Base-by-base conservation (phyloP, 2,888 invertebrate genomes). In the Phengaris alcon region DNA sequence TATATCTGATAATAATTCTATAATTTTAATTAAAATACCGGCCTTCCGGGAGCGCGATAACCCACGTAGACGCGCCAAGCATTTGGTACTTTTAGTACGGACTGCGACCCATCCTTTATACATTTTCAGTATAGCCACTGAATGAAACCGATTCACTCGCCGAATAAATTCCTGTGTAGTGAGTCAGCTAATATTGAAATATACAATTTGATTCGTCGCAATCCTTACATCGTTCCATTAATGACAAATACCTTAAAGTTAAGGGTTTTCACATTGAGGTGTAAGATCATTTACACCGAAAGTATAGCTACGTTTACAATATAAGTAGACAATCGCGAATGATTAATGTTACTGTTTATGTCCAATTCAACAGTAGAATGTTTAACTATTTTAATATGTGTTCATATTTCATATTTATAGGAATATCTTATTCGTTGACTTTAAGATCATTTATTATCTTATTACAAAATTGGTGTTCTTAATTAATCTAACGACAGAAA, bases 301-400 rank as follows among this genome's bases (percentile, higher is more conserved):
- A 86, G 83, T 75, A 75, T 48, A 75, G 75, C 69, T 75, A 75
- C 15, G 69, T 57, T 22, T 75, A 69, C n/a, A 55, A 69, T 75
- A 75, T 70, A 69, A 75, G 22, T 75, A 75, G 69, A 55, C 68
- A 77, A 75, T 78, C 83, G 83, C 85, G 80, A 86, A 86, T 80
- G 84, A 85, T 80, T 84, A 84, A 86, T 84, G 87, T 84, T 75
- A 84, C 85, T 85, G 82, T 84, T 82, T 87, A 88, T 89, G 88
- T 87, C 86, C 85, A 86, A 86, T 82, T 84, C 83, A 86, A 86
- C 82, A 83, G 80, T 85, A 84, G 82, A 84, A 87, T 82, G 81
- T 85, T 84, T 80, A 82, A 84, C 86, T 88, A 88, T 83, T 84
- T 90, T 90, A 88, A 88, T 89, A 88, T 85, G 82, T 84, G 84